A percentile compares a stretch with the other conserved stretches of the same genome.
Conservation (phyloP, 2,888 invertebrate genomes). For the Apodemia zela region DNA sequence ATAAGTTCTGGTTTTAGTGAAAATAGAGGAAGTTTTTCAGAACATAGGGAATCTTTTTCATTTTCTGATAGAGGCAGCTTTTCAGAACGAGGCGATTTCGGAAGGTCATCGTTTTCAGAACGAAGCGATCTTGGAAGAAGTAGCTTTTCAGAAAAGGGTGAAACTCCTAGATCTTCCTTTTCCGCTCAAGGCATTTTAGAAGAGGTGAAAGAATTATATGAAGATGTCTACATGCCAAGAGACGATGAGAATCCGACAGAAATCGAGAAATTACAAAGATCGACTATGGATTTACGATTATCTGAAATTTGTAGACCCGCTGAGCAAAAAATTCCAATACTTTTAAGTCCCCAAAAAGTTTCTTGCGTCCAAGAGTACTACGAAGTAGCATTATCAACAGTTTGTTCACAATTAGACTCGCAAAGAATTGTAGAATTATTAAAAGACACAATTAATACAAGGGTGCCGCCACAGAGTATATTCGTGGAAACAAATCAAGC, state of each 20-base stretch:
- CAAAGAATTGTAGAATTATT: constrained; percentile 89
- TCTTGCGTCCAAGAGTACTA: constrained; percentile 74
- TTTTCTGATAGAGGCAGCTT: constrained; percentile 73
- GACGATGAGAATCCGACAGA: constrained; percentile 60
- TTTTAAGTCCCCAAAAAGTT: constrained; percentile 63
- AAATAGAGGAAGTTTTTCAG: constrained; percentile 74
- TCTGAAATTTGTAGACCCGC: constrained; percentile 62
- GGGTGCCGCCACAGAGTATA: constrained; percentile 84
- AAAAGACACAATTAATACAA: constrained; percentile 88
- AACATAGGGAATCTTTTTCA: constrained; percentile 70
- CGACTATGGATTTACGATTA: constrained; percentile 66
- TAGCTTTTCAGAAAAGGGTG: constrained; percentile 68
- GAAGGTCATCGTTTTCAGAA: constrained; percentile 73
- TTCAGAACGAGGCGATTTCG: constrained; percentile 68
- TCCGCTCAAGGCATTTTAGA: constrained; percentile 69
- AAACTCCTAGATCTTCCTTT: constrained; percentile 69
- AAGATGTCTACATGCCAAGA: constrained; percentile 64
- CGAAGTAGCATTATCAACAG: constrained; percentile 89
- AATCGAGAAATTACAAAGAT: constrained; percentile 64
- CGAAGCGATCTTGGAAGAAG: constrained; percentile 74
- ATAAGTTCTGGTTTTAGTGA: constrained; percentile 82
- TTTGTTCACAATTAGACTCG: constrained; percentile 89
- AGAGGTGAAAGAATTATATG: constrained; percentile 66
- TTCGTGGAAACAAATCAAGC: constrained; percentile 69
- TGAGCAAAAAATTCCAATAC: constrained; percentile 56